Conservation (phyloP, 2,888 invertebrate genomes). For the Piscicola geometra region DNA sequence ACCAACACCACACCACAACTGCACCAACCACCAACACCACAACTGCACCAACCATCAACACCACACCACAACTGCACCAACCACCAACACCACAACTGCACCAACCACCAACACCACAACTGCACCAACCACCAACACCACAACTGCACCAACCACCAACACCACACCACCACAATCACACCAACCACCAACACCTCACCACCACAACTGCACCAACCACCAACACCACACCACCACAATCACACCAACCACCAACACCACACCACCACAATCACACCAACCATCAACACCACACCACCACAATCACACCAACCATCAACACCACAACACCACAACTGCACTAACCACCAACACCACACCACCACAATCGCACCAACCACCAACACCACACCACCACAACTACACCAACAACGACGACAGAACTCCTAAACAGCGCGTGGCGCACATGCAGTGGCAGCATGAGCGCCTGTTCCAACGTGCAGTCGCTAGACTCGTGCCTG, state of each 20-base stretch:
- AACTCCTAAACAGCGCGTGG: constrained; percentile 59
- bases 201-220: background rate
- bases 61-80: no score
- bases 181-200: background rate
- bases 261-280: no score
- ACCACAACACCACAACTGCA: no score
- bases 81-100: no score
- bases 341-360: constrained; percentile 47
- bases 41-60: background rate
- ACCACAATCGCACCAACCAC: constrained; percentile 43
- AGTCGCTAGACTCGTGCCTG: constrained; percentile 60
- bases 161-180: background rate
- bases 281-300: no score
- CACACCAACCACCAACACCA: no score
- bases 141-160: background rate
- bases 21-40: constrained; percentile 29
- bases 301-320: no score
- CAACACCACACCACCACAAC: no score
- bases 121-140: no score
- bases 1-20: no score
- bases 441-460: constrained; percentile 58
- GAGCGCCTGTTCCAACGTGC: constrained; percentile 64
- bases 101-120: no score
- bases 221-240: no score
- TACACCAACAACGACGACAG: constrained; percentile 37